Conservation (phyloP, 2,113 vertebrate genomes). For the Nicator chloris region DNA sequence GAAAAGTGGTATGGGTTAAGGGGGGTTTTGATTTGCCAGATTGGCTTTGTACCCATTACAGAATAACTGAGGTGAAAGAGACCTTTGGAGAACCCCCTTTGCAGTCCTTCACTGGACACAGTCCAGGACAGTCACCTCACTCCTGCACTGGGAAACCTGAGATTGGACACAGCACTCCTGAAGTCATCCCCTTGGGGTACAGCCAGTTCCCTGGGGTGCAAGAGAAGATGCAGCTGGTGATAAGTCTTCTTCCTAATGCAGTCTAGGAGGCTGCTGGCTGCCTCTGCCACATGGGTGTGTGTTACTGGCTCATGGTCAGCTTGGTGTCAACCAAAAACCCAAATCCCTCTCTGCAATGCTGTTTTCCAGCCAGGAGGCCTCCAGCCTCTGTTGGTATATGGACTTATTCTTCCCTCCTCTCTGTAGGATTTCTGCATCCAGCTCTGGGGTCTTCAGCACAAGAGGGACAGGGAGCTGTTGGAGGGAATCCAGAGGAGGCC, state of each 20-base stretch:
- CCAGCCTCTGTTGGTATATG: accelerated
- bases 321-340: not conserved
- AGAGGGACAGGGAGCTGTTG: not conserved
- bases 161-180: not conserved
- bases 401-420: not conserved
- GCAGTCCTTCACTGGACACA: not conserved
- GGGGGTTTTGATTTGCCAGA: not conserved
- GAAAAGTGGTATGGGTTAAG: not conserved
- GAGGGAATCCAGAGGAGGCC: not conserved
- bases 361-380: not conserved
- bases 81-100: not conserved
- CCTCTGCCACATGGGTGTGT: not conserved
- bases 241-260: not conserved
- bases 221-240: not conserved
- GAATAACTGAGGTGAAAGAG: not conserved
- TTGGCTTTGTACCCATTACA: not conserved
- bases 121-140: not conserved
- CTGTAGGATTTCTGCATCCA: not conserved
- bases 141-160: not conserved
- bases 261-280: not conserved
- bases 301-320: not conserved
- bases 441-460: not conserved
- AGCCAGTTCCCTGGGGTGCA: too few species aligned
- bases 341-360: not conserved
- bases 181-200: not conserved